These are phyloP conservation scores for Porites cylindrica DNA, from an alignment of 92 coral and sea anemone species.

Conservation along the genomic window DNA sequence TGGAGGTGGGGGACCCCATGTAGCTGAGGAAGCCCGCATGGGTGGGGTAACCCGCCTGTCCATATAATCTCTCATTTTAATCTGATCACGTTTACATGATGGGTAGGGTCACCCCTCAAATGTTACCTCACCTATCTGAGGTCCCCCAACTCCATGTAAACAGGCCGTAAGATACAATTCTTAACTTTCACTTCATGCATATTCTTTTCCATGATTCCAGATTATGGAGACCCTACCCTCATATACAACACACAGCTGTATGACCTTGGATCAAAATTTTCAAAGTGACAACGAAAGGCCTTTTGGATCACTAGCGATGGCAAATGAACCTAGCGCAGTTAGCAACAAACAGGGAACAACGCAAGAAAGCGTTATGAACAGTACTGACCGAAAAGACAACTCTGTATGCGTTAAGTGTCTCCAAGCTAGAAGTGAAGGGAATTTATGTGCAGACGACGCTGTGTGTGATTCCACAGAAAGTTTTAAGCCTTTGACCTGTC, in stretches of 20 bases:
- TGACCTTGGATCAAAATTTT: background rate
- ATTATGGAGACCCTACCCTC: slow-evolving; percentile 37
- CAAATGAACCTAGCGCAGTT: background rate
- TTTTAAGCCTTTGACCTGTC: background rate
- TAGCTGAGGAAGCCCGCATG: too few relatives aligned
- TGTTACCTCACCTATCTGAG: too few relatives aligned
- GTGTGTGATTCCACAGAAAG: background rate
- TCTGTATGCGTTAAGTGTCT: slow-evolving; percentile 1
- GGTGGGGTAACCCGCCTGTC: too few relatives aligned
- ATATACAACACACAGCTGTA: too few relatives aligned
- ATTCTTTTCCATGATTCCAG: background rate
- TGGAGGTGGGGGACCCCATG: too few relatives aligned
- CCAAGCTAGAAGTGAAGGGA: background rate
- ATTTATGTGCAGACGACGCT: background rate
- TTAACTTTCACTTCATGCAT: background rate
- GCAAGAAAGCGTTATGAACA: background rate
- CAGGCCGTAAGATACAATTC: too few relatives aligned
- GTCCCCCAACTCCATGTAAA: background rate
- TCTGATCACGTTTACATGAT: too few relatives aligned
- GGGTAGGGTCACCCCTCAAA: too few relatives aligned
- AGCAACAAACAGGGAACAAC: background rate
- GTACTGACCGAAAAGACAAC: background rate
- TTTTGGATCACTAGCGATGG: background rate
- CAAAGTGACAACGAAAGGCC: background rate
- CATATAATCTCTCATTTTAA: too few relatives aligned